Base-by-base conservation (phyloP, 2,888 invertebrate genomes). In the Catonia carolina region DNA sequence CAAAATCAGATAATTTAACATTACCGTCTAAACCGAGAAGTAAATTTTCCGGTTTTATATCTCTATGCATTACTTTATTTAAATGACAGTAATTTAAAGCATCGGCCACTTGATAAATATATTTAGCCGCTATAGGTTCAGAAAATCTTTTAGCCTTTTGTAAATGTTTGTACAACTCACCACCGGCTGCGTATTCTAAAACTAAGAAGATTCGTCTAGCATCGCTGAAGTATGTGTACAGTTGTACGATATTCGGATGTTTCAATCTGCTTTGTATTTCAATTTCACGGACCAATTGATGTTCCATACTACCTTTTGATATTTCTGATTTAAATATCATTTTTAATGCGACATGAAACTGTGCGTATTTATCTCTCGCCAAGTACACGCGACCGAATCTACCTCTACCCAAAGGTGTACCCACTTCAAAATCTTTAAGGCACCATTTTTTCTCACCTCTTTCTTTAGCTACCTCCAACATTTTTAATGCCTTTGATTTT, bases 351-450 rank as follows among this genome's bases (percentile, higher is more conserved):
- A 89, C 83, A 63, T 87, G 72, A 64, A 80, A 87, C 39, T 88
- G 82, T n/a, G 85, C 85, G 65, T 78, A 78, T 68, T 84, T 88
- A 67, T 95, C 93, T 63, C 89, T 77, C 0, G 93, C 94, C 45
- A 94, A 74, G 71, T 89, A 94, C 0, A 96, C 95, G 66, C 89
- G 84, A 1, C 96, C 96, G 72, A 96, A 97, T 73, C 94, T 95
- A 1, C 96, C 96, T 69, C 86, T 82, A 0, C 96, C 96, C 14
- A 96, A 75, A 0, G 85, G 82, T 52, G 83, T 78, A 1, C 94
- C 94, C 59, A 95, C 79, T 65, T 94, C 92, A 73, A 95, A 95
- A 72, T 94, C 88, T 53, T 47, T 20, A 12, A 63, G 78, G 75
- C 80, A 77, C 90, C 90, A 90, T 66, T 47, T 50, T 18, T 27